phyloP scores from a whole-genome alignment of 2,113 vertebrate species.

The Siniperca knerii region DNA sequence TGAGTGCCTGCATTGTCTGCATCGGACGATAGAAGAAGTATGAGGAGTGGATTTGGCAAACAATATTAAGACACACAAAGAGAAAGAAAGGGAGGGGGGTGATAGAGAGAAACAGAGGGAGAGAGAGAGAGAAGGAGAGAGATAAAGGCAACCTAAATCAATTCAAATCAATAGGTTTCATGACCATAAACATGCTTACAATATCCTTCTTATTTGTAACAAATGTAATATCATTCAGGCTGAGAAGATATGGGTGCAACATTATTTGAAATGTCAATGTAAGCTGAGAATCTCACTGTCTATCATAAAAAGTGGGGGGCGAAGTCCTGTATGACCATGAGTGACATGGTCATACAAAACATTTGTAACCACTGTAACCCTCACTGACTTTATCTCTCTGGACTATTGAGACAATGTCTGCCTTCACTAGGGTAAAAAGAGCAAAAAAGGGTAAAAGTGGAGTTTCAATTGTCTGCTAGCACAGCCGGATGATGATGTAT shows the following conservation, averaged over 20 bases:
- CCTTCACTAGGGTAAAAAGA: not conserved
- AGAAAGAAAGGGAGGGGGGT: not conserved
- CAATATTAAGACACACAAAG: slow-evolving; percentile 61
- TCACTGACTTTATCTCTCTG: not conserved
- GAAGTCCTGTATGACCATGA: not conserved
- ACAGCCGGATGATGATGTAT: slow-evolving; percentile 5
- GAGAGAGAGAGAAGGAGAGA: not conserved
- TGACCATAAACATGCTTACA: slow-evolving; percentile 19
- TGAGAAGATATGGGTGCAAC: slow-evolving; percentile 7
- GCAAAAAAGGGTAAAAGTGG: not conserved
- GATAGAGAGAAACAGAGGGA: not conserved
- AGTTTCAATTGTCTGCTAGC: not conserved
- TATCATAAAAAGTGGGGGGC: not conserved
- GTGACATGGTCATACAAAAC: not conserved
- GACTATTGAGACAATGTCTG: not conserved
- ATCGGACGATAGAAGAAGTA: slow-evolving; percentile 47
- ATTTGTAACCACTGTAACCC: slow-evolving; percentile 4
- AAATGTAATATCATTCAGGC: slow-evolving; percentile 1
- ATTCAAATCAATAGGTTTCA: slow-evolving; percentile 43
- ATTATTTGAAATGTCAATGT: slow-evolving; percentile 37
- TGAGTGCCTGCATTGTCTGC: slow-evolving; percentile 66
- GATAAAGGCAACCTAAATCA: slow-evolving; percentile 1
- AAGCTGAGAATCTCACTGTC: not conserved
- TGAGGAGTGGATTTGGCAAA: slow-evolving; percentile 58
- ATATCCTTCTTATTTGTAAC: slow-evolving; percentile 7